phyloP scores from a whole-genome alignment of 2,113 vertebrate species.

The Felis chaus region DNA sequence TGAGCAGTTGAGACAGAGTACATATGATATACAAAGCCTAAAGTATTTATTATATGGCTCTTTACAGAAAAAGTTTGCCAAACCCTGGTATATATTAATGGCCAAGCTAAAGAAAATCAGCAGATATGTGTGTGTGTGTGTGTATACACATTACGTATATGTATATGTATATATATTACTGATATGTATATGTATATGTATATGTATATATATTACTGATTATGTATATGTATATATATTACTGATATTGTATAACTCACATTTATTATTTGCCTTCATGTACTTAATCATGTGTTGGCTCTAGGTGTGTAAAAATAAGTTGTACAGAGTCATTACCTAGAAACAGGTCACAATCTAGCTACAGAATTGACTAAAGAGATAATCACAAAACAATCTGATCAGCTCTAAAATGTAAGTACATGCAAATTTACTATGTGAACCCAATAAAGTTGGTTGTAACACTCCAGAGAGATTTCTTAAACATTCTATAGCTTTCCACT shows the following conservation, averaged over 20 bases:
- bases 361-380: background rate
- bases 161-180: background rate
- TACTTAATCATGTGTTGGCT: background rate
- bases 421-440: background rate
- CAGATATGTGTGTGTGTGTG: background rate
- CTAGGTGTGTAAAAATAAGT: background rate
- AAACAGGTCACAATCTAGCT: background rate
- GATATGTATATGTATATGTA: background rate
- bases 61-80: background rate
- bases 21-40: background rate
- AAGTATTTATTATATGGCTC: background rate
- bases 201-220: background rate
- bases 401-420: background rate
- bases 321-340: background rate
- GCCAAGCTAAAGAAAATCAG: conserved; percentile 24
- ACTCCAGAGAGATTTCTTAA: background rate
- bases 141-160: background rate
- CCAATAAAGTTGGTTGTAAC: background rate
- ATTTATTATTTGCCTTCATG: conserved; percentile 12
- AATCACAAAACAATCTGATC: background rate
- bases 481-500: background rate
- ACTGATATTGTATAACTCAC: background rate
- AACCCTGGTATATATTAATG: background rate
- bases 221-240: background rate
- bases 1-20: background rate